Base-by-base conservation (phyloP, 1,140 invertebrate species). In the Sycobia sp. region DNA sequence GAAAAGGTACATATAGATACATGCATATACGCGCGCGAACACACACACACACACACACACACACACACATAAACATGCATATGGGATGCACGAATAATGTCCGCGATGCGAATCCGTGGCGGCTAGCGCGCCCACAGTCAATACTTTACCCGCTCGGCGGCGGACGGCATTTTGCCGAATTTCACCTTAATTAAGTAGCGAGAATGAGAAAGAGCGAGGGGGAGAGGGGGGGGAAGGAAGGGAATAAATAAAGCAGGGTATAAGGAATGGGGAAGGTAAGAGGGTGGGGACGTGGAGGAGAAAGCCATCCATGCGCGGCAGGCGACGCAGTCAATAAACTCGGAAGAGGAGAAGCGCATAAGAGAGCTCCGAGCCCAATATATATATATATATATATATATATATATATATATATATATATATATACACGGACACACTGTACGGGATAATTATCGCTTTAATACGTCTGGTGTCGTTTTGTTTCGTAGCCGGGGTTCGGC, bases 371-470 rank as follows among this genome's bases (percentile, higher is more conserved):
- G 51, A 14, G 47, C 29, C 14, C 22, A n/a, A n/a, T n/a, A n/a
- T n/a, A n/a, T n/a, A n/a, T n/a, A n/a, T n/a, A n/a, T n/a, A n/a
- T n/a, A n/a, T n/a, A n/a, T n/a, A n/a, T n/a, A n/a, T n/a, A n/a
- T n/a, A n/a, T n/a, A n/a, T n/a, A n/a, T n/a, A n/a, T n/a, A n/a
- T n/a, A n/a, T n/a, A n/a, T n/a, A n/a, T n/a, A n/a, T n/a, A n/a
- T n/a, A n/a, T n/a, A n/a, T 8, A 9, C 3, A 36, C 2, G 9
- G 32, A 16, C 22, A n/a, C 49, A n/a, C 1, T 25, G 36, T 27
- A 27, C 20, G n/a, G 34, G 23, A 54, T 41, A 54, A 54, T 54
- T 54, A 54, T 54, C 51, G 22, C 34, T 14, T 23, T 16, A 27
- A 54, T 41, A 36, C 13, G n/a, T n/a, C 4, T 23, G 11, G 22